Conservation (phyloP, 2,797 vertebrate species). For the Coluber constrictor region DNA sequence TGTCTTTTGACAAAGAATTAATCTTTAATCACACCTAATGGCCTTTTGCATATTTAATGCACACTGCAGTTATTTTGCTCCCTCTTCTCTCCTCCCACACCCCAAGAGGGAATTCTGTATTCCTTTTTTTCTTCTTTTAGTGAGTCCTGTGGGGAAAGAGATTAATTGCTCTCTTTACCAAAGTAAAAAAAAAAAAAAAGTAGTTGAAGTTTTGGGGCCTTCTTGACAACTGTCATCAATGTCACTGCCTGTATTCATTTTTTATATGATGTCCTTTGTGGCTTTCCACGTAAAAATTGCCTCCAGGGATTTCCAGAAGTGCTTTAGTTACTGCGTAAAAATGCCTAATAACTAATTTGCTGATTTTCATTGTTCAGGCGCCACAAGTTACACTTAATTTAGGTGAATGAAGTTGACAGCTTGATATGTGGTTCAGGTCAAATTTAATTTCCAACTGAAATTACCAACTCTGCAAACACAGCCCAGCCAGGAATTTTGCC, state of each 20-base stretch:
- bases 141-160: conserved; percentile 50
- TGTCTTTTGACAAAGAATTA: conserved; percentile 67
- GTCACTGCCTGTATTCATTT: conserved; percentile 44
- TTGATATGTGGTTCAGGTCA: conserved; percentile 54
- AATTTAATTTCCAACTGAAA: conserved; percentile 65
- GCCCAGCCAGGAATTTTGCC: conserved; percentile 19
- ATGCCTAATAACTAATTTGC: conserved; percentile 59
- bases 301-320: conserved; percentile 51
- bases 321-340: conserved; percentile 54
- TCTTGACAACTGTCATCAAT: conserved; percentile 25
- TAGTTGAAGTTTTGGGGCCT: conserved; percentile 50
- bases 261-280: conserved; percentile 59
- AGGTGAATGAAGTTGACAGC: conserved; percentile 52
- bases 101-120: conserved; percentile 57
- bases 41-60: conserved; percentile 69
- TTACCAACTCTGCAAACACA: conserved; percentile 47
- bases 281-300: conserved; percentile 53
- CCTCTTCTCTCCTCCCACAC: not conserved
- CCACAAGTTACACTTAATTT: conserved; percentile 56
- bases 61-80: conserved; percentile 51
- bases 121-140: conserved; percentile 45
- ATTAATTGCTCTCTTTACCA: conserved; percentile 61
- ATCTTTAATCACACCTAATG: conserved; percentile 75
- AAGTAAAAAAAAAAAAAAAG: conserved; percentile 55
- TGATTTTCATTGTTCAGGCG: conserved; percentile 51